Evolutionary conservation across 2,113 vertebrate species (phyloP), one percentile per base, ranked within the genome.

Genomic region (Helogale parvula): DNA sequence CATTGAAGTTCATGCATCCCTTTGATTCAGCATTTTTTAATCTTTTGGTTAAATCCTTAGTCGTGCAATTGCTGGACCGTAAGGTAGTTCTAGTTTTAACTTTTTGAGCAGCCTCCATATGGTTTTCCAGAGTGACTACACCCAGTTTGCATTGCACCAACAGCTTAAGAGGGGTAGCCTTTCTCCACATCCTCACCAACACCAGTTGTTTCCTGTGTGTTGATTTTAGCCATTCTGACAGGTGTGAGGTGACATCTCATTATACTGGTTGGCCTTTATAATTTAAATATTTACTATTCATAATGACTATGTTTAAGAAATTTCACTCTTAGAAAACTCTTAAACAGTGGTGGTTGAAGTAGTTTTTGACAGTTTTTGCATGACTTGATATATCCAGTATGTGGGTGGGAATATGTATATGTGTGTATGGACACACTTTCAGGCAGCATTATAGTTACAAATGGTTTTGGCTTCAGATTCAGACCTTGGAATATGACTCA

Each of bases 381-480:
- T 97, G 97, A 97, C 52, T 16, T 93, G 97, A 98, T 90, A 97
- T 86, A 98, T 98, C 96, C 91, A 97, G 92, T 98, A 8, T 90
- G 47, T 98, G 96, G 95, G 54, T 98, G 84, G 94, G 93, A 90
- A 96, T 96, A 95, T 98, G 92, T 96, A 98, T 97, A 19, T 98
- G 3, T 98, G 3, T 14, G 3, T 97, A 97, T 97, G 66, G 95
- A 12, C 94, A 60, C 0, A 63, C 27, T 76, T 97, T 74, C 83
- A 96, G 96, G 97, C 93, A 97, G 95, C 96, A 98, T 97, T 98
- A 97, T 77, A 98, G 94, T 96, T 97, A 95, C 96, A 98, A 97
- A 98, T 98, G 90, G 0, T 97, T 99, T 98, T 98, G 98, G 96
- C 96, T 98, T 98, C 95, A 98, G 93, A 98, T 98, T 98, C 91